Percentiles rank a stretch among this genome's conserved stretches.
These are phyloP conservation scores for Gallinago undulata DNA, from an alignment of 2,113 vertebrate genomes.

Conservation along the genomic window DNA sequence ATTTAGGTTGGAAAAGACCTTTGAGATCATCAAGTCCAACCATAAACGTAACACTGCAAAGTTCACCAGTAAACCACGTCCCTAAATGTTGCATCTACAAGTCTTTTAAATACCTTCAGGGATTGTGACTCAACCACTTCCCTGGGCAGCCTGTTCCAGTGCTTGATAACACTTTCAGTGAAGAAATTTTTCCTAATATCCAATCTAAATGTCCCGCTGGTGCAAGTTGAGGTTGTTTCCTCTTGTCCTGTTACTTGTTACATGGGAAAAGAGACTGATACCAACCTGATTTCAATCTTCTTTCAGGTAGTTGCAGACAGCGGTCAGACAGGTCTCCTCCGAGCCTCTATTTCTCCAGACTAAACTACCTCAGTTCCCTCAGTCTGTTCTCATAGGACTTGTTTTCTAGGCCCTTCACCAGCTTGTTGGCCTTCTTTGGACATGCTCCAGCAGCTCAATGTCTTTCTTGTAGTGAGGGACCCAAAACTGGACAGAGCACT, in stretches of 20 bases:
- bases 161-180: neutral
- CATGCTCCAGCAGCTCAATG: neutral
- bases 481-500: neutral
- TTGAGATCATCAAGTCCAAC: neutral
- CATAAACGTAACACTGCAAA: neutral
- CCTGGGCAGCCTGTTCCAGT: neutral
- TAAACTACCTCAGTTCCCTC: neutral
- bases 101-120: neutral
- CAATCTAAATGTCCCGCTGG: neutral
- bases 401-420: neutral
- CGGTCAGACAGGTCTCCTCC: neutral
- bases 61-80: neutral
- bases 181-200: neutral
- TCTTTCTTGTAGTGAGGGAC: neutral
- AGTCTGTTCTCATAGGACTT: neutral
- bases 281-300: neutral
- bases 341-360: neutral
- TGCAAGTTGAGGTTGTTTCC: neutral
- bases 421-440: neutral
- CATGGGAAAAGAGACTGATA: neutral
- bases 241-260: neutral
- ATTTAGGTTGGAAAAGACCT: neutral
- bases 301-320: neutral
- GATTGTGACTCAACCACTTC: neutral
- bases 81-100: neutral